Conservation (phyloP, 2,113 vertebrate genomes). For the Epinephelus cyanopodus region DNA sequence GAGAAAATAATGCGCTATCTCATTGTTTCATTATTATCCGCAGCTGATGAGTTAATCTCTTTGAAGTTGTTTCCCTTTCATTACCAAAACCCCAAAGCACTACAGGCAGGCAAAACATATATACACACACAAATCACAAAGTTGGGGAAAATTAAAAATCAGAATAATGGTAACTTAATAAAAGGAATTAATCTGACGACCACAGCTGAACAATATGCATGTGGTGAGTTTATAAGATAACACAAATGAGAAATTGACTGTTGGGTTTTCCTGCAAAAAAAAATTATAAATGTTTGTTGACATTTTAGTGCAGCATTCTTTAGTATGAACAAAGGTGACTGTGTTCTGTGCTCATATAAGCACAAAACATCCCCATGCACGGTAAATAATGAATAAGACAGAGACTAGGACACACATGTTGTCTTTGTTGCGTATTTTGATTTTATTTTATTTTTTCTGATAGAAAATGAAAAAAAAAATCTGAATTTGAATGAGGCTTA, state of each 20-base stretch:
- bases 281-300: constrained; percentile 17
- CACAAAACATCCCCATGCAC: background rate
- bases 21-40: constrained; percentile 79
- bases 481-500: background rate
- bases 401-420: background rate
- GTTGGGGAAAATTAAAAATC: constrained; percentile 58
- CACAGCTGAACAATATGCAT: constrained; percentile 17
- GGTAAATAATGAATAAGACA: background rate
- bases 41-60: constrained; percentile 81
- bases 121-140: constrained; percentile 61
- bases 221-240: constrained; percentile 25
- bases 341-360: background rate
- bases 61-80: constrained; percentile 81
- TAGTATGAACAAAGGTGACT: constrained; percentile 8
- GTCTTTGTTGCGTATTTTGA: background rate
- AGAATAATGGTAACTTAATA: constrained; percentile 46
- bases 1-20: constrained; percentile 57
- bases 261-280: background rate
- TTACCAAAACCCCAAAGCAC: constrained; percentile 68
- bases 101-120: constrained; percentile 61
- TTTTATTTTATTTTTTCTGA: background rate
- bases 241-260: constrained; percentile 29
- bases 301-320: constrained; percentile 8
- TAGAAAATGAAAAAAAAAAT: background rate
- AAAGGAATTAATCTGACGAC: constrained; percentile 44